Percentiles rank a stretch among this genome's conserved stretches.
Evolutionary conservation across 30 jellyfish, hydroid and myxozoan genomes (phyloP).

Genomic region (Turritopsis dohrnii): DNA sequence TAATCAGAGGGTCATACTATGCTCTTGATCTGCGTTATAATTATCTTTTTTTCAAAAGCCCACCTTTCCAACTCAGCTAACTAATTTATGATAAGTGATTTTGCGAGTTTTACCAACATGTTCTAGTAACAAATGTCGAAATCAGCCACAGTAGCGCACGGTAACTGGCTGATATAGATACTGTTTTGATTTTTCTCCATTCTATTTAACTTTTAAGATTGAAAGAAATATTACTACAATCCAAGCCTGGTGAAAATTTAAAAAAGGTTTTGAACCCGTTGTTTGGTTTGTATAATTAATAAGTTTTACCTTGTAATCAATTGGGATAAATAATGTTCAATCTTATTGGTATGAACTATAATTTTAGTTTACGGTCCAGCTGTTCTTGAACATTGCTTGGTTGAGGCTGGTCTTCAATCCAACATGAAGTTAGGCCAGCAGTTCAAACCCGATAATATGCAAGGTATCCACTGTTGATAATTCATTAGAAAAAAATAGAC

Average conservation of each 20-base stretch:
- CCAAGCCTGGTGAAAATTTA: slow-evolving; percentile 64
- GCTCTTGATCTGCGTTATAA: too few species aligned
- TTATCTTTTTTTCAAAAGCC: background rate
- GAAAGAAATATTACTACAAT: slow-evolving; percentile 42
- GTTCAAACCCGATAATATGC: slow-evolving; percentile 13
- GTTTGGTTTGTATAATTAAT: slow-evolving; percentile 35
- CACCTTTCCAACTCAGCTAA: too few species aligned
- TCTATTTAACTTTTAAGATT: slow-evolving; percentile 30
- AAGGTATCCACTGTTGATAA: slow-evolving; percentile 4
- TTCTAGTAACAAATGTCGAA: too few species aligned
- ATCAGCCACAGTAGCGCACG: too few species aligned
- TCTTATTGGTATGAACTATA: background rate
- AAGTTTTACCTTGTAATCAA: background rate
- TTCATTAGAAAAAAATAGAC: background rate
- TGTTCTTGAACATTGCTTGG: slow-evolving; percentile 75
- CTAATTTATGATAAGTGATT: too few species aligned
- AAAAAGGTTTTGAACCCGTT: slow-evolving; percentile 60
- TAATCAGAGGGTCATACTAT: too few species aligned
- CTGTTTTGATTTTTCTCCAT: background rate
- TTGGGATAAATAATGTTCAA: too few species aligned
- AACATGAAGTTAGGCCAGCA: slow-evolving; percentile 20
- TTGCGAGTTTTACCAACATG: too few species aligned
- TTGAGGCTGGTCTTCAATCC: slow-evolving; percentile 56
- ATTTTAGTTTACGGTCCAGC: slow-evolving; percentile 90
- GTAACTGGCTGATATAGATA: too few species aligned